phyloP scores from a whole-genome alignment of 2,113 vertebrate species.

The Platichthys stellatus region DNA sequence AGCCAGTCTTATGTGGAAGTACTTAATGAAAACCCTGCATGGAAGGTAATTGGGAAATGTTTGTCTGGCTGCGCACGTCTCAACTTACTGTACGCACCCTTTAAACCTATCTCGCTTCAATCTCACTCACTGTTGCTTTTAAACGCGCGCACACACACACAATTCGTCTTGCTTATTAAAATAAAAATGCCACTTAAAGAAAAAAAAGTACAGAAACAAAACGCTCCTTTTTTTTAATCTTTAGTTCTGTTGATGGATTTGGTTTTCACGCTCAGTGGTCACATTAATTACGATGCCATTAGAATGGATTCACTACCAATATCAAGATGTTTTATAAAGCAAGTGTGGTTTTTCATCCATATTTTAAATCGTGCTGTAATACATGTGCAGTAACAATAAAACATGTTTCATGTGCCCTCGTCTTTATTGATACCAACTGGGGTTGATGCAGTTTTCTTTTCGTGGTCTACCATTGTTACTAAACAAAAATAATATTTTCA shows the following conservation, averaged over 20 bases:
- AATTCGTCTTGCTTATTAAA: conserved; percentile 29
- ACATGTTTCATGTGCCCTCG: neutral
- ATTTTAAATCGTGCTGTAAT: neutral
- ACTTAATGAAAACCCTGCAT: conserved; percentile 84
- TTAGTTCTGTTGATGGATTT: conserved; percentile 1
- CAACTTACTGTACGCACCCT: conserved; percentile 73
- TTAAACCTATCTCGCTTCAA: conserved; percentile 47
- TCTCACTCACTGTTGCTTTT: conserved; percentile 37
- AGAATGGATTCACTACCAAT: conserved; percentile 3
- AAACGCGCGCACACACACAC: conserved; percentile 23
- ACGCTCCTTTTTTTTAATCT: neutral
- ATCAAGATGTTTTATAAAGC: conserved; percentile 4
- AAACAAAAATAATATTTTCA: no score
- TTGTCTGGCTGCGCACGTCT: conserved; percentile 77
- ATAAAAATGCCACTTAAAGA: conserved; percentile 9
- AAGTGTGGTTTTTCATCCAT: neutral
- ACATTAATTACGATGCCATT: neutral
- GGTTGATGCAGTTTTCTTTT: neutral
- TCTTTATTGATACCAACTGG: neutral
- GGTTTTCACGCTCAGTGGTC: neutral
- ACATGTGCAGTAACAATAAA: neutral
- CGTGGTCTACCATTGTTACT: no score
- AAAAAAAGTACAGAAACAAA: conserved; percentile 1
- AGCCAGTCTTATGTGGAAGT: conserved; percentile 79
- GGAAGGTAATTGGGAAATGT: conserved; percentile 82